phyloP scores from a whole-genome alignment of 2,888 invertebrate species.

The Lissocephala sabroskyi region DNA sequence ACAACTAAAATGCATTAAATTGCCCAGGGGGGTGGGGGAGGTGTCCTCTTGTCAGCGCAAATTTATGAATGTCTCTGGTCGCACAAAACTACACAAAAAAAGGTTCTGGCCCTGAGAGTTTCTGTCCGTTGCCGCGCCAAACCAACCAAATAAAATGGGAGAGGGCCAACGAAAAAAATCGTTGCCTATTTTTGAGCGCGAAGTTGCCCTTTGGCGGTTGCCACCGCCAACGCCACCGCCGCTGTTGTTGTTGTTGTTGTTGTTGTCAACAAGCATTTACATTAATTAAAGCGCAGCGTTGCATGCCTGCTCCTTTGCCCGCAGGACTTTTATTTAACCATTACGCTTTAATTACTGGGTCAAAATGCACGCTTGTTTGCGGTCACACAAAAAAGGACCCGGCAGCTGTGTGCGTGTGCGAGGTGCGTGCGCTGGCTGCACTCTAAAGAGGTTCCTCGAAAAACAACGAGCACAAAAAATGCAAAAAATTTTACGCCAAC shows the following conservation, averaged over 20 bases:
- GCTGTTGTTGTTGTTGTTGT: slow-evolving; percentile 23
- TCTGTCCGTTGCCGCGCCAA: background rate
- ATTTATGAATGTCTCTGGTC: too few species aligned
- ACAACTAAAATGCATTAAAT: background rate
- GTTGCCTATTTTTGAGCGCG: too few species aligned
- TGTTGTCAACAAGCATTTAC: slow-evolving; percentile 56
- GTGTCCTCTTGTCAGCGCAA: background rate
- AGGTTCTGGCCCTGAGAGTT: background rate
- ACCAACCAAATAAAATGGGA: background rate
- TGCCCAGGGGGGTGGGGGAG: background rate
- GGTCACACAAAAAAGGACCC: slow-evolving; percentile 23
- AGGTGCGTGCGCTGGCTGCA: slow-evolving; percentile 1
- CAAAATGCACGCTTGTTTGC: slow-evolving; percentile 50
- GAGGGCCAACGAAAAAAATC: too few species aligned
- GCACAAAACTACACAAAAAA: too few species aligned
- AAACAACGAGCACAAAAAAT: slow-evolving; percentile 38
- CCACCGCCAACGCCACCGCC: slow-evolving; percentile 7
- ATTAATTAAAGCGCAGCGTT: slow-evolving; percentile 55
- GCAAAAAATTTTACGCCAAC: slow-evolving; percentile 29
- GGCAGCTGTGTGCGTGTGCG: background rate
- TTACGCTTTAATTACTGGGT: slow-evolving; percentile 56
- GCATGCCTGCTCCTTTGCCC: slow-evolving; percentile 38
- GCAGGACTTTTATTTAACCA: slow-evolving; percentile 38
- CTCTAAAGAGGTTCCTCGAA: too few species aligned
- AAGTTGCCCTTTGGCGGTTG: background rate